These are phyloP conservation scores for Trisateles emortualis DNA, from an alignment of 2,888 invertebrate genomes.

Conservation along the genomic window DNA sequence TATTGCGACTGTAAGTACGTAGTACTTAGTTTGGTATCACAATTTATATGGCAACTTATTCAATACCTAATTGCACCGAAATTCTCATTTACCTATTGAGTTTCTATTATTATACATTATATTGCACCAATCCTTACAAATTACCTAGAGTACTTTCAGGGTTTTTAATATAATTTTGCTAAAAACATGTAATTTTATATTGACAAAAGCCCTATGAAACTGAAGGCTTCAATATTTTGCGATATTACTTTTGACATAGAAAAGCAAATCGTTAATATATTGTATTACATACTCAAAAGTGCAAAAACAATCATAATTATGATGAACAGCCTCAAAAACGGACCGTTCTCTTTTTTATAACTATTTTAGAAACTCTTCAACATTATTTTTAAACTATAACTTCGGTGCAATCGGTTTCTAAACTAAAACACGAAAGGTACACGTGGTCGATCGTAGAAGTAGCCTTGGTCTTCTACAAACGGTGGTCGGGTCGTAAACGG, in stretches of 20 bases:
- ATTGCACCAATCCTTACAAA: background rate
- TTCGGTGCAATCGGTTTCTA: conserved; percentile 44
- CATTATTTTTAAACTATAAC: conserved; percentile 1
- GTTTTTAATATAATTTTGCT: background rate
- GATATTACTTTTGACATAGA: conserved; percentile 5
- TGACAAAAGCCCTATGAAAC: too few species aligned
- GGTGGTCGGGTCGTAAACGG: conserved; percentile 70
- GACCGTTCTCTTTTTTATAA: background rate
- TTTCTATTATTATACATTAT: background rate
- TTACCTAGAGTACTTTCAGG: too few species aligned
- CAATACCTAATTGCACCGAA: conserved; percentile 38
- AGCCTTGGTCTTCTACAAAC: conserved; percentile 73
- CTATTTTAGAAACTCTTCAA: background rate
- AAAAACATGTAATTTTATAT: too few species aligned
- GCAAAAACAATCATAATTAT: background rate
- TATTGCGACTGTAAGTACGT: conserved; percentile 49
- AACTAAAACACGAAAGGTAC: conserved; percentile 78
- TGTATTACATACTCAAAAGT: background rate
- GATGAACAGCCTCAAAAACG: background rate
- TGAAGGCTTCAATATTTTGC: too few species aligned
- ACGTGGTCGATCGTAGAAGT: conserved; percentile 78
- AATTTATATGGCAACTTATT: conserved; percentile 75
- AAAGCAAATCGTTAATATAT: background rate
- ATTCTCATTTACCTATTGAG: background rate
- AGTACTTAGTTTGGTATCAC: conserved; percentile 79